Percentiles rank a stretch among this genome's conserved stretches.
phyloP scores from a whole-genome alignment of 1,140 invertebrate genomes.

The Drosophila sp. region DNA sequence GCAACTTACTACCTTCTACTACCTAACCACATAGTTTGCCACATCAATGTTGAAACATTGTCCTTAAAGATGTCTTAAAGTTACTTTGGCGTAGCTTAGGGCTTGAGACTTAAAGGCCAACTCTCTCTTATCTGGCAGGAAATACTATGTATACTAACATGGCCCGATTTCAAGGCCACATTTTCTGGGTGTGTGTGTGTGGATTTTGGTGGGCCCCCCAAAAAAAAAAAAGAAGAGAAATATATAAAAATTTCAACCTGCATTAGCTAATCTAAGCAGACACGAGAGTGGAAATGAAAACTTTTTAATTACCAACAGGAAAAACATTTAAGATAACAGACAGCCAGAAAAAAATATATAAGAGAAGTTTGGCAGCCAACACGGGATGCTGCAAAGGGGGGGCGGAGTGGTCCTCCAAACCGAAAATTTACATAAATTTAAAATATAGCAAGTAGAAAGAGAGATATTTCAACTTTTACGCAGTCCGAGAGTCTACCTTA shows the following conservation, averaged over 20 bases:
- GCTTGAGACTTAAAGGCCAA: no score
- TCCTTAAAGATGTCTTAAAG: no score
- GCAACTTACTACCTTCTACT: no score
- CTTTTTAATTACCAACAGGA: conserved; percentile 65
- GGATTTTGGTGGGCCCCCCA: no score
- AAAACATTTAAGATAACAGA: conserved; percentile 57
- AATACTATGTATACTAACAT: no score
- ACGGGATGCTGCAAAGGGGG: background rate
- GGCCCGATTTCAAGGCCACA: no score
- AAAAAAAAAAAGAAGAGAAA: no score
- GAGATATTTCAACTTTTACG: conserved; percentile 2
- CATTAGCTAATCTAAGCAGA: conserved; percentile 66
- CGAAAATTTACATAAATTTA: conserved; percentile 69
- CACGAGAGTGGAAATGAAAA: conserved; percentile 37
- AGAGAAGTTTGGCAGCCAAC: conserved; percentile 18
- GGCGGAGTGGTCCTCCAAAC: background rate
- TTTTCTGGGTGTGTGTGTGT: no score
- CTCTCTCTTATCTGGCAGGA: no score
- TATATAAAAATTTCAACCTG: conserved; percentile 36
- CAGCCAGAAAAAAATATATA: conserved; percentile 3
- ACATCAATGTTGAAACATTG: no score
- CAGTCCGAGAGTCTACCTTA: conserved; percentile 30
- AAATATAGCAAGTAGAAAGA: conserved; percentile 52
- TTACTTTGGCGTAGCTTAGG: no score
- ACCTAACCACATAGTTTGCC: no score